phyloP scores from a whole-genome alignment of 1,140 invertebrate species.

The Oedothorax gibbosus region DNA sequence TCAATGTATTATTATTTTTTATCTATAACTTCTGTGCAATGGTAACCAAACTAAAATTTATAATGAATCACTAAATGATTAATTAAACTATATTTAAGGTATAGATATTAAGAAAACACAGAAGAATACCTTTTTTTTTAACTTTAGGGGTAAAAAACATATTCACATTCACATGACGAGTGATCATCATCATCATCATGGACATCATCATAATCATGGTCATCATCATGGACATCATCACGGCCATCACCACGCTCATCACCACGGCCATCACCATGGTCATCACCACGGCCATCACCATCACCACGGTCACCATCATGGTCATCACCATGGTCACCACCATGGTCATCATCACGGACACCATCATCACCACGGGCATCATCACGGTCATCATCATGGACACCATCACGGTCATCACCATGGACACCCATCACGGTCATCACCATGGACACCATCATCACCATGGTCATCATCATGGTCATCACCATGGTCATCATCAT shows the following conservation, averaged over 20 bases:
- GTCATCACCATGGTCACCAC: constrained; percentile 13
- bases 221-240: too few relatives aligned
- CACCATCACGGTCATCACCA: constrained; percentile 34
- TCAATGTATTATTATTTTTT: too few relatives aligned
- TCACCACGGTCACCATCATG: constrained; percentile 65
- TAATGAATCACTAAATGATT: too few relatives aligned
- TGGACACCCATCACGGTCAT: constrained; percentile 19
- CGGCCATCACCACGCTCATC: too few relatives aligned
- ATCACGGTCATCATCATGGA: constrained; percentile 1
- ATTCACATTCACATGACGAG: neutral
- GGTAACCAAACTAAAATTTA: too few relatives aligned
- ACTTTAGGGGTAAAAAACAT: neutral
- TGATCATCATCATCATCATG: too few relatives aligned
- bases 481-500: constrained; percentile 29
- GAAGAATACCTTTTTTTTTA: neutral
- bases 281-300: too few relatives aligned
- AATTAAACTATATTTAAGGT: too few relatives aligned
- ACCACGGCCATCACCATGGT: too few relatives aligned
- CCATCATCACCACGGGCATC: neutral
- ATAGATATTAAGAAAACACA: too few relatives aligned
- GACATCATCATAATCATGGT: too few relatives aligned
- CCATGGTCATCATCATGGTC: constrained; percentile 26
- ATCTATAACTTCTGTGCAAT: too few relatives aligned
- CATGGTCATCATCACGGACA: constrained; percentile 20
- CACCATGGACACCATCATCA: constrained; percentile 27